A percentile compares a stretch with the other conserved stretches of the same genome.
Conservation (phyloP, 2,888 invertebrate genomes). For the Scaptomyza flava region DNA sequence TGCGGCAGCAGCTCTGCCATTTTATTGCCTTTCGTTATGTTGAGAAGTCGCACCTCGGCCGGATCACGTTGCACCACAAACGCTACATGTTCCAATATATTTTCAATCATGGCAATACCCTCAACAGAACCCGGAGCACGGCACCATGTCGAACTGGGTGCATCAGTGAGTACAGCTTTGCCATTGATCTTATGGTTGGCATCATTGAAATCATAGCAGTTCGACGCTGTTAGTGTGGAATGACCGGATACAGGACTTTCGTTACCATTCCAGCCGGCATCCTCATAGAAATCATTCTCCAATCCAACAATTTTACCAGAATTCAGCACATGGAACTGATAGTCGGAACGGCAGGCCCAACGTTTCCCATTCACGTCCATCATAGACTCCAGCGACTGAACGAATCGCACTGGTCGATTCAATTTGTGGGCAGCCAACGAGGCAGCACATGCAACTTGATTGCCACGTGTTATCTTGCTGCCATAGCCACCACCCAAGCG, state of each 20-base stretch:
- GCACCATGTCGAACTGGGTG: constrained; percentile 89
- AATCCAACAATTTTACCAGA: constrained; percentile 89
- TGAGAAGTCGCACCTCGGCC: constrained; percentile 86
- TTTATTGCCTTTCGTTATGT: constrained; percentile 84
- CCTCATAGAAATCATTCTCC: constrained; percentile 86
- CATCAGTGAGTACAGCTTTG: constrained; percentile 88
- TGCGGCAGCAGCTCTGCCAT: constrained; percentile 85
- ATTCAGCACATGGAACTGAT: constrained; percentile 87
- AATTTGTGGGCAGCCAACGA: constrained; percentile 88
- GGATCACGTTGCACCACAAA: constrained; percentile 86
- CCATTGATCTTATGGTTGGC: constrained; percentile 88
- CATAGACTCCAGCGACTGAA: constrained; percentile 89
- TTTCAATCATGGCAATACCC: constrained; percentile 87
- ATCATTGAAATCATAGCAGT: constrained; percentile 87
- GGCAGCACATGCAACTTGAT: constrained; percentile 87
- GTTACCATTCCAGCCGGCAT: constrained; percentile 86
- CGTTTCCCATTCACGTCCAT: constrained; percentile 90
- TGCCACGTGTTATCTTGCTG: constrained; percentile 88
- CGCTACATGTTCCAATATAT: constrained; percentile 88
- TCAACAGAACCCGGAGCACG: constrained; percentile 88
- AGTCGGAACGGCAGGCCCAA: constrained; percentile 86
- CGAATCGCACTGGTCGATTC: constrained; percentile 89
- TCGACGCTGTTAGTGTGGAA: constrained; percentile 82
- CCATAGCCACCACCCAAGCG: constrained; percentile 94
- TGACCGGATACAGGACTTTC: constrained; percentile 85